Percentiles rank a stretch among this genome's conserved stretches.
These are phyloP conservation scores for Polyploca ridens DNA, from an alignment of 2,888 invertebrate species.

Conservation along the genomic window DNA sequence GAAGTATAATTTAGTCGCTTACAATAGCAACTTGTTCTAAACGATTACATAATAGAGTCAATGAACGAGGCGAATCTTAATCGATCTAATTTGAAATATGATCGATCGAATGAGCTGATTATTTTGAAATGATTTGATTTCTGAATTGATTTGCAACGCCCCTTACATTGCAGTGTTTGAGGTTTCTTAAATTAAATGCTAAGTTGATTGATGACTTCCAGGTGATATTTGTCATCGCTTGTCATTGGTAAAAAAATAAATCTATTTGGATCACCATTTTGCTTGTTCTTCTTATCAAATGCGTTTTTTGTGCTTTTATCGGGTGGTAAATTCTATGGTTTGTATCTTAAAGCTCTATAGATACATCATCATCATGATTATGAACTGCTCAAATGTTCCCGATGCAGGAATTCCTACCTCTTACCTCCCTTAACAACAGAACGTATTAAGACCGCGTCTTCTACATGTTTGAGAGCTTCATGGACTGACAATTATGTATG, in stretches of 20 bases:
- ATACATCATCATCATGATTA: no score
- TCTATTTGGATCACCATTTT: not conserved
- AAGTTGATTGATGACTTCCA: not conserved
- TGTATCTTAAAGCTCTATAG: no score
- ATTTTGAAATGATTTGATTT: conserved; percentile 2
- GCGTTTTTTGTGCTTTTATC: no score
- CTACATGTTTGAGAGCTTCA: not conserved
- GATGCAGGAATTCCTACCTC: no score
- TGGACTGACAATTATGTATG: not conserved
- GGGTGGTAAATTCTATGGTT: not conserved
- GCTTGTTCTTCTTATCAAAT: not conserved
- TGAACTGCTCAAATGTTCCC: no score
- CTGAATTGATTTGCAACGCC: not conserved
- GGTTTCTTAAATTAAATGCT: not conserved
- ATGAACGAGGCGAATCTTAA: conserved; percentile 14
- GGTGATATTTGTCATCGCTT: not conserved
- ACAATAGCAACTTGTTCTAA: conserved; percentile 28
- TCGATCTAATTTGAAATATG: conserved; percentile 11
- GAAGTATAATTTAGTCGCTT: conserved; percentile 28
- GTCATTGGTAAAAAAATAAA: not conserved
- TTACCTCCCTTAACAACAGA: no score
- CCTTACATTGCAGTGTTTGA: not conserved
- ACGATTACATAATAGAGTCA: conserved; percentile 21
- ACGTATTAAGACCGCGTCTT: not conserved
- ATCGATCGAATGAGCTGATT: conserved; percentile 8